Base-by-base conservation (phyloP, 2,888 invertebrate genomes). In the Stenoptilia bipunctidactyla region DNA sequence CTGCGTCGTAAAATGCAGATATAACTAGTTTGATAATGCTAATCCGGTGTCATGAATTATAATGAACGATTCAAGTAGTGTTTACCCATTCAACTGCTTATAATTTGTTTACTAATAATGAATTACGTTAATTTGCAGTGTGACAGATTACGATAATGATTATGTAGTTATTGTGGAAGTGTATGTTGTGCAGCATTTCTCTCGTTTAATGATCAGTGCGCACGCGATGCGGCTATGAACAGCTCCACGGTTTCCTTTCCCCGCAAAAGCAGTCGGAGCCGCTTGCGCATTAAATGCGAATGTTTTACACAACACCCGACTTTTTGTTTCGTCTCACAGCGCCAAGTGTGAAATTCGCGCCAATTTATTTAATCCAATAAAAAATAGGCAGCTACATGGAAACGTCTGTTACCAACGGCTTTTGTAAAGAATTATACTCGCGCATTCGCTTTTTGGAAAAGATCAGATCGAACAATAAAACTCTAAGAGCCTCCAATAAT, bases 331-430 rank as follows among this genome's bases (percentile, higher is more conserved):
- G 53, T 51, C 54, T 52, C 53, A 45, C 57, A 43, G 56, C 59
- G 52, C 49, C 56, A 64, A 66, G 71, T 72, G 72, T 61, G 62
- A 71, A 68, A 62, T 68, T 67, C 59, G 58, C 61, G 59, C 60
- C 58, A 53, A 51, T 47, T 50, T 49, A 47, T 42, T 48, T 48
- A 50, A 39, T 45, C 35, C 38, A 49, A 56, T 56, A 64, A 64
- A 20, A 64, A 65, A 56, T 59, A 55, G 50, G 49, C 41, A 45
- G 48, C 39, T 40, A 52, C 55, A 52, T 43, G 40, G 34, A 41
- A 42, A 42, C 36, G 37, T 38, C 41, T 51, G 51, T 52, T 44
- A 37, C 38, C 41, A 48, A 48, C 42, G n/a, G n/a, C n/a, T n/a
- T 20, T 20, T 20, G 48, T 13, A 42, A 45, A 58, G 53, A 53